These are phyloP conservation scores for Nomada flava DNA, from an alignment of 2,888 invertebrate species.

Conservation along the genomic window DNA sequence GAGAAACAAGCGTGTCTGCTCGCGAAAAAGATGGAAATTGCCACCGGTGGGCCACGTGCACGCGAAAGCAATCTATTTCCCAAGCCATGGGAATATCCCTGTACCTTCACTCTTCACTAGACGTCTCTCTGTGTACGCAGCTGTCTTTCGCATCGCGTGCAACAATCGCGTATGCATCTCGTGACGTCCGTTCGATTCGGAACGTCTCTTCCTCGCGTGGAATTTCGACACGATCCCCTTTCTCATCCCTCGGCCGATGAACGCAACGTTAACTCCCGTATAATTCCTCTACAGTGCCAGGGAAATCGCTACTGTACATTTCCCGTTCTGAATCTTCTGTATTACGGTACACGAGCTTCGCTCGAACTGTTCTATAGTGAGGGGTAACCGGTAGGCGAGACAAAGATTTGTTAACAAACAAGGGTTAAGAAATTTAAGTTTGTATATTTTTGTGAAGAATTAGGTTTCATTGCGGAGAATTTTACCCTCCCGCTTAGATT, in stretches of 20 bases:
- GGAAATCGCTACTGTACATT: too few species aligned
- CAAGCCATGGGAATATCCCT: slow-evolving; percentile 38
- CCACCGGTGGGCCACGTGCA: slow-evolving; percentile 7
- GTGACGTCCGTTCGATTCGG: slow-evolving; percentile 32
- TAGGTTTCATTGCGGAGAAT: too few species aligned
- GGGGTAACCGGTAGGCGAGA: too few species aligned
- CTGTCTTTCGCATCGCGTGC: slow-evolving; percentile 26
- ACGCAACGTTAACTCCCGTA: background rate
- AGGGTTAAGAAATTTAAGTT: too few species aligned
- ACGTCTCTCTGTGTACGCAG: slow-evolving; percentile 8
- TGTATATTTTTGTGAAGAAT: too few species aligned
- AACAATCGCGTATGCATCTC: slow-evolving; percentile 39
- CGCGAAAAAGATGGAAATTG: slow-evolving; percentile 15
- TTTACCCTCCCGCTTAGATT: too few species aligned
- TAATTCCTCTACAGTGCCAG: background rate
- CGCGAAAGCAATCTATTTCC: slow-evolving; percentile 52
- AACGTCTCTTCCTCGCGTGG: background rate
- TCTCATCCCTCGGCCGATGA: too few species aligned
- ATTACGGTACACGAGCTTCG: too few species aligned
- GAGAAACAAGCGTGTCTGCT: slow-evolving; percentile 9
- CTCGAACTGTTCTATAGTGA: too few species aligned
- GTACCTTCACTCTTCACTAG: background rate
- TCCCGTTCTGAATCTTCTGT: too few species aligned
- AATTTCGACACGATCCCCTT: background rate
- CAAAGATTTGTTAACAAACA: too few species aligned